phyloP scores from a whole-genome alignment of 2,113 vertebrate genomes.

The Vicugna pacos region DNA sequence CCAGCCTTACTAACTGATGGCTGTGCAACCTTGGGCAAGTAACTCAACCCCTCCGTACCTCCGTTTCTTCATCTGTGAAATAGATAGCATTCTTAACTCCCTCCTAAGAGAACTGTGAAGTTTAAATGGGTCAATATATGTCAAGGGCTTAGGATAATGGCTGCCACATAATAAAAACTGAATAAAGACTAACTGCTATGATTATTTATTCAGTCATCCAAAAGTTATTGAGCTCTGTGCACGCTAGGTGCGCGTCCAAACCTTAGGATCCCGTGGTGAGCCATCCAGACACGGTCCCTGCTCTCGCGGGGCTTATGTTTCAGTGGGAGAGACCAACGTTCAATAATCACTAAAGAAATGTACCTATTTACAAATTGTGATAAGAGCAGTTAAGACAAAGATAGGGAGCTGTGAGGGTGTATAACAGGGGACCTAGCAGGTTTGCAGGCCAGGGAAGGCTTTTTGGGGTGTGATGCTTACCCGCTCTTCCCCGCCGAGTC shows the following conservation, averaged over 20 bases:
- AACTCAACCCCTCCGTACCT: background rate
- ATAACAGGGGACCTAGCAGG: background rate
- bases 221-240: background rate
- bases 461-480: background rate
- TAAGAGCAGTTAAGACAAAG: background rate
- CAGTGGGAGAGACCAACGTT: background rate
- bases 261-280: background rate
- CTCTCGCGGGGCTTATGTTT: background rate
- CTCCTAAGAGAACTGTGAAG: background rate
- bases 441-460: background rate
- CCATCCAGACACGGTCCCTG: fast-evolving
- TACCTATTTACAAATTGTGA: background rate
- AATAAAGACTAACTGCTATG: background rate
- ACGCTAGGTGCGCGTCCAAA: too few relatives aligned
- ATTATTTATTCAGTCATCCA: background rate
- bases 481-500: background rate
- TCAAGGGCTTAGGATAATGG: background rate
- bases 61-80: background rate
- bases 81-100: background rate
- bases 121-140: background rate
- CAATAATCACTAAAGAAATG: background rate
- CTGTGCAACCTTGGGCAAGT: background rate
- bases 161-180: background rate
- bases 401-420: background rate
- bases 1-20: background rate